Conservation (phyloP, 2,888 invertebrate species). For the Thalpophila matura region DNA sequence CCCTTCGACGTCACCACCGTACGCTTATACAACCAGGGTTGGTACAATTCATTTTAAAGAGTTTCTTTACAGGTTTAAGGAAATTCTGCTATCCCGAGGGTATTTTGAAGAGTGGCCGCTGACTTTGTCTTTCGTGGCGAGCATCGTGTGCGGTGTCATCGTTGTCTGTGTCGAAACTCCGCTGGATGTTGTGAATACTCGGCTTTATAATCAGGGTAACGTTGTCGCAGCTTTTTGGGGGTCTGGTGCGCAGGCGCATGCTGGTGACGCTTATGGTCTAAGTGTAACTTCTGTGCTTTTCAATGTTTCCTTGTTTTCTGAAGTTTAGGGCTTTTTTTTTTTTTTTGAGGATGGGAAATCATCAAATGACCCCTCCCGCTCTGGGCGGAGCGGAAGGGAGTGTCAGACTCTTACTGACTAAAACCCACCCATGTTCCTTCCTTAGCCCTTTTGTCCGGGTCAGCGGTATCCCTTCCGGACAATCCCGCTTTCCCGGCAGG, state of each 20-base stretch:
- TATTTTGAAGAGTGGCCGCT: constrained; percentile 89
- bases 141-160: constrained; percentile 94
- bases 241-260: constrained; percentile 29
- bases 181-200: constrained; percentile 96
- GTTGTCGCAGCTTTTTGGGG: constrained; percentile 42
- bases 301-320: background rate
- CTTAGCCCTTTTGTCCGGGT: too few species aligned
- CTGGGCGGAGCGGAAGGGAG: too few species aligned
- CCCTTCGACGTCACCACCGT: constrained; percentile 97
- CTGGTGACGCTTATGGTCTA: constrained; percentile 20
- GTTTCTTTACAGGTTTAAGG: constrained; percentile 81
- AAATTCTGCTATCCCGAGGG: constrained; percentile 72
- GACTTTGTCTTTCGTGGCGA: constrained; percentile 93
- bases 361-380: too few species aligned
- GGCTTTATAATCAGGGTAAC: constrained; percentile 96
- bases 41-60: constrained; percentile 60
- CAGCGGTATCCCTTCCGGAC: too few species aligned
- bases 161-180: constrained; percentile 95
- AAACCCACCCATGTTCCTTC: too few species aligned
- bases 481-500: too few species aligned
- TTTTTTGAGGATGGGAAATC: too few species aligned
- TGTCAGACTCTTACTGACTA: too few species aligned
- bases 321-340: background rate
- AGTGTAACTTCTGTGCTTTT: constrained; percentile 21
- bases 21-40: constrained; percentile 97